phyloP scores from a whole-genome alignment of 2,888 invertebrate genomes.

The Pegoplata infirma region DNA sequence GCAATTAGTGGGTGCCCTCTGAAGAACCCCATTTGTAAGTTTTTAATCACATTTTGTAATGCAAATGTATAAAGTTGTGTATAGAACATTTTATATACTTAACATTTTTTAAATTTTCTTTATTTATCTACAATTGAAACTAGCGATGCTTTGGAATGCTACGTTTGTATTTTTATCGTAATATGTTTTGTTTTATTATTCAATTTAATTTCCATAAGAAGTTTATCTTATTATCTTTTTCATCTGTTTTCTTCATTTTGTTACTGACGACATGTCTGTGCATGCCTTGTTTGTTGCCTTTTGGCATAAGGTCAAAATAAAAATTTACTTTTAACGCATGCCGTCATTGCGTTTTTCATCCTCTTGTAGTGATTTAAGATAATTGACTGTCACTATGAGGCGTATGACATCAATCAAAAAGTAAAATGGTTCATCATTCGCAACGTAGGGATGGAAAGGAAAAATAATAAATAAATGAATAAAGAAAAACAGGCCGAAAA shows the following conservation, averaged over 20 bases:
- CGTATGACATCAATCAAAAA: slow-evolving; percentile 58
- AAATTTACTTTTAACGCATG: slow-evolving; percentile 25
- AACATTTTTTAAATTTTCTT: too few relatives aligned
- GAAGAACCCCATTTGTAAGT: too few relatives aligned
- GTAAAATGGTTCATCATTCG: slow-evolving; percentile 45
- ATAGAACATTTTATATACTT: too few relatives aligned
- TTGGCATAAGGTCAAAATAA: slow-evolving; percentile 26
- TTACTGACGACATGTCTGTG: not conserved
- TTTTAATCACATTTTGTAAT: too few relatives aligned
- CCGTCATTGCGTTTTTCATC: slow-evolving; percentile 13
- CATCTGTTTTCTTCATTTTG: not conserved
- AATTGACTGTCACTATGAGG: slow-evolving; percentile 56
- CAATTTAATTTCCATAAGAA: not conserved
- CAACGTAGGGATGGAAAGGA: not conserved
- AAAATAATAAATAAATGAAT: slow-evolving; percentile 19
- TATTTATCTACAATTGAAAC: too few relatives aligned
- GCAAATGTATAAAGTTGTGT: too few relatives aligned
- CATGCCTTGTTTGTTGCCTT: not conserved
- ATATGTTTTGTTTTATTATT: not conserved
- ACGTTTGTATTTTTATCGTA: too few relatives aligned
- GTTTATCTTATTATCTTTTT: not conserved
- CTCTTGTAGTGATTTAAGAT: slow-evolving; percentile 50
- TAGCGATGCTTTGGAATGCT: too few relatives aligned
- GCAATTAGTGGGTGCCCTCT: too few relatives aligned
- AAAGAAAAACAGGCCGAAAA: slow-evolving; percentile 1